phyloP scores from a whole-genome alignment of 2,888 invertebrate genomes.

The Leptogaster cylindrica region DNA sequence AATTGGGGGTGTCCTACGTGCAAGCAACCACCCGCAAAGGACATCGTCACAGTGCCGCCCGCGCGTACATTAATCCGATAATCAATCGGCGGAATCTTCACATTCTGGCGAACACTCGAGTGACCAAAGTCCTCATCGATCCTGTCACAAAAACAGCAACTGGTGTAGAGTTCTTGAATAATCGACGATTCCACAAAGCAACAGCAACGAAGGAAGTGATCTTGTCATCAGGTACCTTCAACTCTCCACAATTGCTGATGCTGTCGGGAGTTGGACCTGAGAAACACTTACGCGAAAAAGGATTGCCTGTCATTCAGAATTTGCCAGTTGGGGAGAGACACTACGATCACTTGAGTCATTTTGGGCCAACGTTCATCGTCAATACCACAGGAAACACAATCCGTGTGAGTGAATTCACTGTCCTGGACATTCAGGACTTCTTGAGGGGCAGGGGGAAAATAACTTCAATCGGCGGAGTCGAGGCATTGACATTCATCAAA shows the following conservation, averaged over 20 bases:
- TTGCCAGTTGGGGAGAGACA: conserved; percentile 71
- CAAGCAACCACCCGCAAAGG: conserved; percentile 67
- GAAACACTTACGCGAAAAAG: conserved; percentile 62
- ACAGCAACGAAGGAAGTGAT: conserved; percentile 78
- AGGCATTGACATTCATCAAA: conserved; percentile 71
- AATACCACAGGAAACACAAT: conserved; percentile 47
- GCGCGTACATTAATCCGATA: conserved; percentile 67
- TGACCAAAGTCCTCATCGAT: conserved; percentile 70
- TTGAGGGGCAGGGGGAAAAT: conserved; percentile 62
- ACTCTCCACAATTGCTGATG: conserved; percentile 86
- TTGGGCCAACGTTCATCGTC: conserved; percentile 47
- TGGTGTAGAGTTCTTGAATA: conserved; percentile 70
- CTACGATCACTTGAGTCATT: conserved; percentile 62
- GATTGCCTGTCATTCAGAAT: conserved; percentile 67
- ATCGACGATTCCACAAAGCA: conserved; percentile 62
- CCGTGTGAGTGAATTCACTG: not conserved
- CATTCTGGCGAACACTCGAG: conserved; percentile 68
- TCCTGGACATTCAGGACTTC: conserved; percentile 41
- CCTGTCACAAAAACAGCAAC: conserved; percentile 67
- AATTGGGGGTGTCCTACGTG: conserved; percentile 69
- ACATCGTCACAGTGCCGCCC: conserved; percentile 68
- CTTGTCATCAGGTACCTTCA: conserved; percentile 81
- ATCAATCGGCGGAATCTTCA: conserved; percentile 69
- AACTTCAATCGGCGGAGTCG: conserved; percentile 69
- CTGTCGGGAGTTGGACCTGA: conserved; percentile 73